Base-by-base conservation (phyloP, 1,140 invertebrate genomes). In the Bombyx mori region DNA sequence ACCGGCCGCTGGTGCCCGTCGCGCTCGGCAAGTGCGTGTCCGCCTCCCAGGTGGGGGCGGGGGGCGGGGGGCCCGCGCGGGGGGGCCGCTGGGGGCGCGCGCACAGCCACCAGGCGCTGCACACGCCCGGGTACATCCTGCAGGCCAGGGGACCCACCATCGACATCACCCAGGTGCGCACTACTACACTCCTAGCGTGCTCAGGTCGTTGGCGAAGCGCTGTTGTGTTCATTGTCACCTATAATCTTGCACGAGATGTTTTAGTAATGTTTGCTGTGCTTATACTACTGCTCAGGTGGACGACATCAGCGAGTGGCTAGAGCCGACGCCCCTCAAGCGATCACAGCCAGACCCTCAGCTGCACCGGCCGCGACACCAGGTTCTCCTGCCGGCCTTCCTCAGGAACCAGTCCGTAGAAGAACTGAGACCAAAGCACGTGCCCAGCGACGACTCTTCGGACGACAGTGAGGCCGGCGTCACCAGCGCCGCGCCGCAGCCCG, bases 391-490 rank as follows among this genome's bases (percentile, higher is more conserved):
- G 22, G 9, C 73, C 44, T 88, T 86, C 70, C 73, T 86, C 3
- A 62, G 87, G 5, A 88, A 86, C 73, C 87, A 88, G 61, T 88
- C 85, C 18, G 80, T 82, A 4, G 82, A 88, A 52, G 86, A 80
- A 0, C 71, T 88, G n/a, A 77, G 85, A 59, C 80, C 68, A 4
- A 61, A 75, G 44, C 65, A 66, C 57, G 81, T 80, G 56, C 61
- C 54, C 62, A 76, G 35, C 54, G 35, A 68, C 6, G 72, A 80
- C 26, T 35, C 68, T 0, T 61, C 12, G 12, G 12, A 18, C 1
- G 12, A 18, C 12, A 18, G 12, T 18, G 12, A 18, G 0, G 12
- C 0, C 12, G 12, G 12, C 12, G 12, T 18, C 12, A 18, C 12
- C 12, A 18, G 12, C 12, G 12, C 12, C 12, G 12, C 12, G 12